Evolutionary conservation across 2,797 vertebrate species (phyloP).

Genomic region (Acanthiza pusilla): DNA sequence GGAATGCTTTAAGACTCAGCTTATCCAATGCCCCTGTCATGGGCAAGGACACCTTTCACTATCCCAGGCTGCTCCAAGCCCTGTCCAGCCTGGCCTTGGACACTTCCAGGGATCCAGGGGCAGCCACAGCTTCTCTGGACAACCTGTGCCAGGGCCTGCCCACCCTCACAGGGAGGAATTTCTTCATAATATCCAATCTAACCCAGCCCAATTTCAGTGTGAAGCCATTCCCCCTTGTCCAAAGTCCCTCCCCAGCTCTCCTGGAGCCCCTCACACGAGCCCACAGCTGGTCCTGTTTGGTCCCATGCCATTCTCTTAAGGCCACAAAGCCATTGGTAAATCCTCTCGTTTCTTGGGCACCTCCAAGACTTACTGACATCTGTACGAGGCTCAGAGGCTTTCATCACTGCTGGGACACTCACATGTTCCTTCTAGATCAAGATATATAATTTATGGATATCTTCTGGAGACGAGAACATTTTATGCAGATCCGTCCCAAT

Average conservation of each 20-base stretch:
- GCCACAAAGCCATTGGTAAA: background rate
- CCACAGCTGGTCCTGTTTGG: accelerated
- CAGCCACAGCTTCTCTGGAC: background rate
- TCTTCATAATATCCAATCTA: background rate
- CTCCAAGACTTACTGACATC: background rate
- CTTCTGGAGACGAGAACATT: background rate
- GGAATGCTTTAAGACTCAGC: background rate
- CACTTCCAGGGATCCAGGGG: background rate
- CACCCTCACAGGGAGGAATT: background rate
- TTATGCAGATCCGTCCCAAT: background rate
- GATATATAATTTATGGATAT: background rate
- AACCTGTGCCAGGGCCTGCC: accelerated
- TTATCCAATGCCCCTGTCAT: background rate
- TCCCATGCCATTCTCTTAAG: accelerated
- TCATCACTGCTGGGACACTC: background rate
- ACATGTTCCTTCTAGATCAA: background rate
- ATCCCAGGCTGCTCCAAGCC: accelerated
- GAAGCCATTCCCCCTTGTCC: background rate
- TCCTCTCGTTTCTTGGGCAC: background rate
- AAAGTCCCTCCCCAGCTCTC: background rate
- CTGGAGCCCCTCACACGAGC: background rate
- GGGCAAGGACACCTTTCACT: background rate
- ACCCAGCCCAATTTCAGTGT: background rate
- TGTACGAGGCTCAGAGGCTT: background rate
- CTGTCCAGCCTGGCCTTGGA: accelerated